Evolutionary conservation across 92 coral and sea anemone species (phyloP).

Genomic region (Epizoanthus fatuus): DNA sequence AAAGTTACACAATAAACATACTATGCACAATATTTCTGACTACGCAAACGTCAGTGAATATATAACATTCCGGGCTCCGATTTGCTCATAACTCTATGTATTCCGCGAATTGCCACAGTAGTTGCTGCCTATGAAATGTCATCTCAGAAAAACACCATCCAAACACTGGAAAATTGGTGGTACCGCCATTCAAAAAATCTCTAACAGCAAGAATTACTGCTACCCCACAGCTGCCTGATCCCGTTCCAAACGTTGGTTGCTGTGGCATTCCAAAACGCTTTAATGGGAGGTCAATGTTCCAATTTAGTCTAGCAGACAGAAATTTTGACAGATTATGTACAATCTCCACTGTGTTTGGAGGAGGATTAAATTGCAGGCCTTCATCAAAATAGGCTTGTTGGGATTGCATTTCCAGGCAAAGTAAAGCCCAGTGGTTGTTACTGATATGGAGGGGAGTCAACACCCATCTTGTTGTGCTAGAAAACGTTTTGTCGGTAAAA

Average conservation of each 20-base stretch:
- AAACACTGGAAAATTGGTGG: background rate
- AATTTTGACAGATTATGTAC: background rate
- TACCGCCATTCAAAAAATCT: constrained; percentile 4
- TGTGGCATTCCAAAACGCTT: constrained; percentile 60
- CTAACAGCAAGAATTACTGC: constrained; percentile 36
- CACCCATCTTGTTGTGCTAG: constrained; percentile 29
- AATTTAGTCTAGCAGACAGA: background rate
- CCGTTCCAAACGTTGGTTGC: constrained; percentile 42
- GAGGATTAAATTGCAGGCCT: constrained; percentile 39
- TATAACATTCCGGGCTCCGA: too few species aligned
- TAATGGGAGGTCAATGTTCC: constrained; percentile 36
- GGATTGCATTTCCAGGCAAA: constrained; percentile 39
- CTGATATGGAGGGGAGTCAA: constrained; percentile 41
- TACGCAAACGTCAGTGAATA: too few species aligned
- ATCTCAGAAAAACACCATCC: constrained; percentile 8
- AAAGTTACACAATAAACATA: too few species aligned
- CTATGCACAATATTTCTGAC: too few species aligned
- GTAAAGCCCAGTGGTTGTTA: constrained; percentile 55
- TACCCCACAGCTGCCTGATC: constrained; percentile 62
- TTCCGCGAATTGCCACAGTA: constrained; percentile 1
- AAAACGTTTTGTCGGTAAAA: constrained; percentile 6
- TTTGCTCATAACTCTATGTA: background rate
- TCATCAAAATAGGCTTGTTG: constrained; percentile 37
- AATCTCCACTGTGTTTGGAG: background rate
- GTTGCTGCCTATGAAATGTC: constrained; percentile 26